Percentiles rank a stretch among this genome's conserved stretches.
phyloP scores from a whole-genome alignment of 2,888 invertebrate genomes.

The Mimas tiliae region DNA sequence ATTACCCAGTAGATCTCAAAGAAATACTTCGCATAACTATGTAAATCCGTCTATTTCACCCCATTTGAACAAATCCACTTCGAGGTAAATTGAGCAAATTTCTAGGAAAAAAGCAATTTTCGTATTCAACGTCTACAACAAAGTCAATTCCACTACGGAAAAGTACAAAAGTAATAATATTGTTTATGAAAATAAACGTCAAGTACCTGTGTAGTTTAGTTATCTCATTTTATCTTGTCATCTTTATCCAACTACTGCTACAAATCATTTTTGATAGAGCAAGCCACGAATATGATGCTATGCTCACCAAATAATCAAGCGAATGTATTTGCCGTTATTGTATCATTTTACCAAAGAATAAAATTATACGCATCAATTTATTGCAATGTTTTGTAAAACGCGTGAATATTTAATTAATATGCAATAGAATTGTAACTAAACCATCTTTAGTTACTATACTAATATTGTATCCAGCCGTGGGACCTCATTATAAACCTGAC shows the following conservation, averaged over 20 bases:
- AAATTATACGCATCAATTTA: too few species aligned
- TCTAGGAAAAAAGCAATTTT: slow-evolving; percentile 24
- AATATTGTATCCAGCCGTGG: too few species aligned
- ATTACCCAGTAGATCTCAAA: slow-evolving; percentile 14
- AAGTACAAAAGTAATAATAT: slow-evolving; percentile 8
- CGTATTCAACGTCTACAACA: slow-evolving; percentile 19
- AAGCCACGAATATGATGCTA: not conserved
- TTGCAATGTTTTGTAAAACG: too few species aligned
- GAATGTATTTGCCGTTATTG: too few species aligned
- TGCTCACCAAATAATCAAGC: too few species aligned
- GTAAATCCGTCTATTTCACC: slow-evolving; percentile 24
- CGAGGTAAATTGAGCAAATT: slow-evolving; percentile 22
- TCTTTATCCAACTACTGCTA: not conserved
- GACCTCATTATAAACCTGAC: too few species aligned
- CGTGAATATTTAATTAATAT: too few species aligned
- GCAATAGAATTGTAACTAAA: too few species aligned
- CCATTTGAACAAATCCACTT: slow-evolving; percentile 24
- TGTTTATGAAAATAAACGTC: slow-evolving; percentile 16
- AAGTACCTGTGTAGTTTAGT: not conserved
- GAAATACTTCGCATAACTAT: slow-evolving; percentile 10
- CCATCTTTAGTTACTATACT: too few species aligned
- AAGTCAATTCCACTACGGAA: slow-evolving; percentile 8
- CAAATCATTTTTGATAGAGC: not conserved
- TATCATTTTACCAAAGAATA: too few species aligned
- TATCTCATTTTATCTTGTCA: not conserved